Conservation (phyloP, 2,888 invertebrate species). For the Galerucella pusilla region DNA sequence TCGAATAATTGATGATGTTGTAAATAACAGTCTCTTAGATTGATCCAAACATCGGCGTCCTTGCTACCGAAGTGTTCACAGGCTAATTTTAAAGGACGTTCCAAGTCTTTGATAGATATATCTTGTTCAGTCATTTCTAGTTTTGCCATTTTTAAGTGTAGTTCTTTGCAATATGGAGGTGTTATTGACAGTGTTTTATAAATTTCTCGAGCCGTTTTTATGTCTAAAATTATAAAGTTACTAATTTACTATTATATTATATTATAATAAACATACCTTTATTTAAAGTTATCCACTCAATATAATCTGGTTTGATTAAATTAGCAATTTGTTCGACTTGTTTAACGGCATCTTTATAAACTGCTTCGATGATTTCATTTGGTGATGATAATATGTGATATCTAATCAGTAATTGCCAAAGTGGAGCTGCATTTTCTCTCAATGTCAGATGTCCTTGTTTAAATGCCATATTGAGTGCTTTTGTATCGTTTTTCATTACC, state of each 20-base stretch:
- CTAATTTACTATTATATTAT: background rate
- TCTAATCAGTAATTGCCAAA: constrained; percentile 65
- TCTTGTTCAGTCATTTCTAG: constrained; percentile 68
- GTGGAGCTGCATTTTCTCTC: constrained; percentile 62
- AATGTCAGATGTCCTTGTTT: constrained; percentile 60
- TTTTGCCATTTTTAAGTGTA: constrained; percentile 63
- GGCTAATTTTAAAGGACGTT: constrained; percentile 73
- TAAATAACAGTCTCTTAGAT: constrained; percentile 72
- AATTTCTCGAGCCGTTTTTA: constrained; percentile 69
- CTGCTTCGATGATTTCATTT: constrained; percentile 60
- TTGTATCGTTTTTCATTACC: constrained; percentile 63
- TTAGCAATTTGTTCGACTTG: constrained; percentile 67
- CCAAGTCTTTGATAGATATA: constrained; percentile 67
- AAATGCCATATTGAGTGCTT: constrained; percentile 56
- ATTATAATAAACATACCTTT: constrained; percentile 57
- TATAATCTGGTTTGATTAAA: constrained; percentile 71
- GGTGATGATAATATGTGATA: constrained; percentile 61
- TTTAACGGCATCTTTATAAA: constrained; percentile 65
- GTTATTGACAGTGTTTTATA: constrained; percentile 69
- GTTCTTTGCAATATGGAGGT: constrained; percentile 57
- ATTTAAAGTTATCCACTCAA: constrained; percentile 68
- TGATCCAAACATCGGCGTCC: constrained; percentile 77
- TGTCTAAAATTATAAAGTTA: constrained; percentile 17
- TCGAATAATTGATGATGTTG: constrained; percentile 65
- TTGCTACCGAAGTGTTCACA: constrained; percentile 75